Percentiles rank a stretch among this genome's conserved stretches.
phyloP scores from a whole-genome alignment of 37 sponge, comb jelly and placozoan genomes.

The Beroe forskalii region DNA sequence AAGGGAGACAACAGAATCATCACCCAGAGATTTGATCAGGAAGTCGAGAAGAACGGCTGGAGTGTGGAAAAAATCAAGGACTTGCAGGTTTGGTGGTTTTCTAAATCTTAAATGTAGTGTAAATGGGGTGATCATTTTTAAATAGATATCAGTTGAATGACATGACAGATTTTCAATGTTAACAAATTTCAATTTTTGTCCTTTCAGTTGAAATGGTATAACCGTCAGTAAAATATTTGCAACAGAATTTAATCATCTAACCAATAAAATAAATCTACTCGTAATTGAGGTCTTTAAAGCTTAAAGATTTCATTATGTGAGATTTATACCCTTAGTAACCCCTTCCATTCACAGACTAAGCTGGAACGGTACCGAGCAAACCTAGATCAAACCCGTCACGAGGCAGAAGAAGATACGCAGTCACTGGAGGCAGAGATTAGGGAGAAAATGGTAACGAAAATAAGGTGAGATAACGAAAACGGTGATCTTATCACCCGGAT shows the following conservation, averaged over 20 bases:
- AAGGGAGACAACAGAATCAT: constrained; percentile 15
- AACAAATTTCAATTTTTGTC: too few relatives aligned
- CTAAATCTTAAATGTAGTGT: neutral
- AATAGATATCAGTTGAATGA: too few relatives aligned
- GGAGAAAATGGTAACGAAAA: constrained; percentile 52
- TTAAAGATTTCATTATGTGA: too few relatives aligned
- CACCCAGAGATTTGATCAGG: constrained; percentile 50
- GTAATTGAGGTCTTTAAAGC: too few relatives aligned
- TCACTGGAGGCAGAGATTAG: constrained; percentile 55
- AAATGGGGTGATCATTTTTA: too few relatives aligned
- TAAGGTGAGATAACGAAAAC: neutral
- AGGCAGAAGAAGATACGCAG: constrained; percentile 39
- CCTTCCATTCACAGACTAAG: constrained; percentile 50
- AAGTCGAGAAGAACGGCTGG: constrained; percentile 42
- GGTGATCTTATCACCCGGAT: neutral
- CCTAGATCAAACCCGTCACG: constrained; percentile 55
- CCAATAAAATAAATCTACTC: too few relatives aligned
- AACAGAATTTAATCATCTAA: too few relatives aligned
- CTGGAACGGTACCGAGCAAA: constrained; percentile 45
- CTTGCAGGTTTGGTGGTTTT: constrained; percentile 50
- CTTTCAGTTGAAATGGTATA: too few relatives aligned
- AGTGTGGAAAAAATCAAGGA: constrained; percentile 26
- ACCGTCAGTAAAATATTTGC: too few relatives aligned
- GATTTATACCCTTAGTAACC: too few relatives aligned
- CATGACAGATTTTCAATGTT: too few relatives aligned